Conservation (phyloP, 2,113 vertebrate species). For the Falco punctatus region DNA sequence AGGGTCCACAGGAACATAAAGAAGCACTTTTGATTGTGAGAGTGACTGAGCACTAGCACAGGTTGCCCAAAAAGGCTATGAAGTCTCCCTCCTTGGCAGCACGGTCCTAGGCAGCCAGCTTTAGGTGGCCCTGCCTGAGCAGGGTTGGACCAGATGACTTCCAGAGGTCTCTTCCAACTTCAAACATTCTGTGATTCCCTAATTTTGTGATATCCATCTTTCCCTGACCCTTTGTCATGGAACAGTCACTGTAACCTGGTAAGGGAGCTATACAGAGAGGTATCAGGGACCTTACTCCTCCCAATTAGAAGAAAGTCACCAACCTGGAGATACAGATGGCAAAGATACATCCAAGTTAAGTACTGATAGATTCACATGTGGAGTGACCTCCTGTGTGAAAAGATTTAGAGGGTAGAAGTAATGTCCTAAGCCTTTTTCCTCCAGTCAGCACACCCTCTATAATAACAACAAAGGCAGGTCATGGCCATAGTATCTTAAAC, state of each 20-base stretch:
- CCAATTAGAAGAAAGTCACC: background rate
- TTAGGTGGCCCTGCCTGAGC: background rate
- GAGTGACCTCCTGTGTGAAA: background rate
- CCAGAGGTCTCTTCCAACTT: background rate
- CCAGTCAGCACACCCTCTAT: background rate
- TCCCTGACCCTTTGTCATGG: background rate
- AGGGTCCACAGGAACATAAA: background rate
- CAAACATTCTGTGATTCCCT: background rate
- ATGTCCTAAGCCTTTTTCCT: background rate
- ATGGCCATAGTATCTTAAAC: background rate
- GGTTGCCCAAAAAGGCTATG: background rate
- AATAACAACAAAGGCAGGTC: background rate
- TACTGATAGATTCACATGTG: background rate
- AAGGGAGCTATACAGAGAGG: background rate
- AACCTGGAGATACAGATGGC: background rate
- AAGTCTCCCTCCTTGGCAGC: background rate
- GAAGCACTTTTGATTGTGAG: background rate
- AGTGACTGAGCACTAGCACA: background rate
- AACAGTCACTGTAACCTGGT: background rate
- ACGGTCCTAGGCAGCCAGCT: background rate
- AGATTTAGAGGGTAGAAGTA: background rate
- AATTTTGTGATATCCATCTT: background rate
- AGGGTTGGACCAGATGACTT: background rate
- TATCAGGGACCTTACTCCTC: background rate
- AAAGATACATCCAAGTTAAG: background rate